These are phyloP conservation scores for Silurus lanzhouensis DNA, from an alignment of 2,797 vertebrate species.

Conservation along the genomic window DNA sequence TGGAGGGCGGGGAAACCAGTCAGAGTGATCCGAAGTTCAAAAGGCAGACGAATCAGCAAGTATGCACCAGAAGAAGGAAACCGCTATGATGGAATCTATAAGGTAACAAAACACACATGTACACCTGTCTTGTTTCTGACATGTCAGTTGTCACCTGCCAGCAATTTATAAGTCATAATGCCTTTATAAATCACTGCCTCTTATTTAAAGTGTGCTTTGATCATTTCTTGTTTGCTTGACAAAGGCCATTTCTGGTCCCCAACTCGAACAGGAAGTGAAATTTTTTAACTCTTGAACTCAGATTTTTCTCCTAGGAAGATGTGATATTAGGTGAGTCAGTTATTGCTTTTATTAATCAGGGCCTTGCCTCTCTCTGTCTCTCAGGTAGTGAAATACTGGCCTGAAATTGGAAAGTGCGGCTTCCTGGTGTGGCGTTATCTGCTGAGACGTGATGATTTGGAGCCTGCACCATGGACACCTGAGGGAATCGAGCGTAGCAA, in stretches of 20 bases:
- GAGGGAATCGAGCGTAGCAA: slow-evolving; percentile 91
- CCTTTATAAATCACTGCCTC: background rate
- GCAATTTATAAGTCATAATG: background rate
- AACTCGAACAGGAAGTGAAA: background rate
- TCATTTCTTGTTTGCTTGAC: background rate
- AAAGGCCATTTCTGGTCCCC: background rate
- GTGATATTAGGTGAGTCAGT: background rate
- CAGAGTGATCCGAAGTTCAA: slow-evolving; percentile 95
- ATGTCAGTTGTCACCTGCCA: background rate
- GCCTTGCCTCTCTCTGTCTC: background rate
- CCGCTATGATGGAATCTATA: slow-evolving; percentile 98
- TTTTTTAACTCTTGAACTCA: background rate
- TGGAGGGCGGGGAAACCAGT: slow-evolving; percentile 98
- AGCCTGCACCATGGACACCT: slow-evolving; percentile 96
- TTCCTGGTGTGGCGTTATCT: slow-evolving; percentile 98
- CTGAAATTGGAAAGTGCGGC: slow-evolving; percentile 97
- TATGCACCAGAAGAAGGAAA: slow-evolving; percentile 98
- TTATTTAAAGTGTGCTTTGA: background rate
- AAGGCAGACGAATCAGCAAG: slow-evolving; percentile 96
- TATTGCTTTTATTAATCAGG: background rate
- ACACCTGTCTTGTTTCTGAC: background rate
- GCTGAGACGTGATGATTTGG: slow-evolving; percentile 90
- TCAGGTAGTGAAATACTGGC: slow-evolving; percentile 99
- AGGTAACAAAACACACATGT: slow-evolving; percentile 73
- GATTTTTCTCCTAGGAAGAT: background rate